Percentiles rank a stretch among this genome's conserved stretches.
Evolutionary conservation across 2,113 vertebrate species (phyloP).

Genomic region (Neogale vison): DNA sequence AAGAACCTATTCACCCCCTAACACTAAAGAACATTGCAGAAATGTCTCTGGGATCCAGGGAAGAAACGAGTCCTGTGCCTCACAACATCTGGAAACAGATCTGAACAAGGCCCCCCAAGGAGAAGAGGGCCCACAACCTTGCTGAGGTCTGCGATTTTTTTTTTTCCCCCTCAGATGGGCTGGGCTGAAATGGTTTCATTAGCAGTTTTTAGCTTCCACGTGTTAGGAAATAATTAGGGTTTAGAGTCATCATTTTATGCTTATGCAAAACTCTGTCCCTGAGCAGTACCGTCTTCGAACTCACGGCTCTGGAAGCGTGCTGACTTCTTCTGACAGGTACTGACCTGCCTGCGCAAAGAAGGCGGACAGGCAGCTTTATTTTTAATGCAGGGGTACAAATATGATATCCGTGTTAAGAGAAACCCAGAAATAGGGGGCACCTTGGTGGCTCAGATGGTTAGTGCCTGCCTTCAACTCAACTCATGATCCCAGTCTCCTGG

Average conservation of each 20-base stretch:
- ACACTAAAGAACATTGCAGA: neutral
- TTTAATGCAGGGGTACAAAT: neutral
- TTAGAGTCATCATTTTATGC: neutral
- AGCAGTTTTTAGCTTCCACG: neutral
- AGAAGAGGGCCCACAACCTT: neutral
- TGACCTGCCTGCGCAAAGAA: neutral
- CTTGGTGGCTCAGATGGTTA: too few species aligned
- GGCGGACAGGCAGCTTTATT: too few species aligned
- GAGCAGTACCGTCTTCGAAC: neutral
- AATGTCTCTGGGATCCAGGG: neutral
- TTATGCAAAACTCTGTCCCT: neutral
- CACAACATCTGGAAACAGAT: neutral
- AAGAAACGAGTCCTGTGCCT: neutral
- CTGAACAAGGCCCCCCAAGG: neutral
- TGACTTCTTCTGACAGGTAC: neutral
- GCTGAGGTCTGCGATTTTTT: neutral
- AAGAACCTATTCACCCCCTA: neutral
- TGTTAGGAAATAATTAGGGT: neutral
- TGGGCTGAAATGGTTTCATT: neutral
- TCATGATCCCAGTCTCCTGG: too few species aligned
- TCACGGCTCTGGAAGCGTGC: neutral
- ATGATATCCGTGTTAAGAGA: neutral
- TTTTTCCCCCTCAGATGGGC: neutral
- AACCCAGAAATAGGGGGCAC: neutral
- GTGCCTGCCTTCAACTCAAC: too few species aligned